Base-by-base conservation (phyloP, 2,888 invertebrate species). In the Plemyria rubiginata region DNA sequence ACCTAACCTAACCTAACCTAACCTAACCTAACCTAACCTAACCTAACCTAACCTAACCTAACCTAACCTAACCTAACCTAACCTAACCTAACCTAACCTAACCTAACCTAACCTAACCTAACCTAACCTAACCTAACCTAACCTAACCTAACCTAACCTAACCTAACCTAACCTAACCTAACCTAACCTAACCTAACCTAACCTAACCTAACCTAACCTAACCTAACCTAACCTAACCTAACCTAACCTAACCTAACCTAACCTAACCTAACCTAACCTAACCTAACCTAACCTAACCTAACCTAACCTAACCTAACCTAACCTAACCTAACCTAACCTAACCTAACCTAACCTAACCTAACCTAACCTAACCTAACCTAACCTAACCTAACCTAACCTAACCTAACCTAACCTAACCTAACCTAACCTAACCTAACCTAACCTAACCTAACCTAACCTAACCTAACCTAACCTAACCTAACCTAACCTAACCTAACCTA, bases 381-480 rank as follows among this genome's bases (percentile, higher is more conserved):
- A 54, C 60, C 60, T 60, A 60, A 60, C 60, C 60, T 60, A 60
- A 62, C 56, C 64, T 60, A 64, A 62, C 62, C 65, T 65, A 65
- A 65, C 61, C 63, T 64, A 62, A 61, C 62, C 63, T 61, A 67
- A 67, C 62, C 64, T 64, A 63, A 61, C 63, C 64, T 63, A 57
- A 55, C 60, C 58, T 53, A 60, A 60, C 65, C 65, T 62, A 65
- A 65, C 65, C 65, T 60, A 65, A 67, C 64, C 64, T 62, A 62
- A 65, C 67, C 67, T 63, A 66, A 67, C 67, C 67, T 64, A 67
- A 67, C 67, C 66, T 65, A 65, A 61, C 61, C 62, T 65, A 65
- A 64, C 64, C 67, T 61, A 66, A 66, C 63, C 66, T 64, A 57
- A 49, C 60, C 59, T 55, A 55, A 48, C 61, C 61, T 62, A 48